Evolutionary conservation across 2,797 vertebrate species (phyloP), one percentile per base, ranked within the genome.

Genomic region (Acanthurus leucopareius): DNA sequence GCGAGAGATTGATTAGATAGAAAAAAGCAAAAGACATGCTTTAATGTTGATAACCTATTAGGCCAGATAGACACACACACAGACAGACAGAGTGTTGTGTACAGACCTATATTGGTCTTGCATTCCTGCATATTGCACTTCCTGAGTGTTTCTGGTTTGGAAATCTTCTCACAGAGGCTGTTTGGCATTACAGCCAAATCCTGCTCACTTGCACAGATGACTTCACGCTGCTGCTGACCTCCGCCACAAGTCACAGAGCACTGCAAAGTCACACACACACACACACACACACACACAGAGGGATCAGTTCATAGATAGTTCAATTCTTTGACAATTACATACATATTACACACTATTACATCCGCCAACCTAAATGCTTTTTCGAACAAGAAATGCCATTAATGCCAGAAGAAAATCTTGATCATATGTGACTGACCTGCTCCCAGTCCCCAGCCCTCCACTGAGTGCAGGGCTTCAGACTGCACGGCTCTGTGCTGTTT

Each of bases 401-500:
- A 16, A 7, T 42, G 17, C 5, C 14, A 1, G 3, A 40, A 7
- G 20, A 44, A 48, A 60, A 5, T 51, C 4, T 51, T 10, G 0
- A 28, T 64, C 22, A 3, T 1, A 4, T 40, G 56, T 48, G 14
- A 71, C 88, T 60, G 53, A 94, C 96, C 94, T 95, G 67, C 52
- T 91, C 87, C 97, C 97, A 98, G 32, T 69, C 68, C 3, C 91
- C 91, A 3, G 89, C 53, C 16, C 74, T 77, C 97, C 98, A 99
- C 20, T 57, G 84, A 0, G 90, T 89, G 86, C 97, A 99, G 13
- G 93, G 93, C 35, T 94, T 95, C 5, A 75, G 79, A 38, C 70
- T 92, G 90, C 97, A 99, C 0, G 76, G 10, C 49, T 91, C 86
- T 0, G 78, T 85, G 67, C 85, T 80, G n/a, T 84, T 87, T 7